phyloP scores from a whole-genome alignment of 2,797 vertebrate genomes.

The Gymnothorax javanicus region DNA sequence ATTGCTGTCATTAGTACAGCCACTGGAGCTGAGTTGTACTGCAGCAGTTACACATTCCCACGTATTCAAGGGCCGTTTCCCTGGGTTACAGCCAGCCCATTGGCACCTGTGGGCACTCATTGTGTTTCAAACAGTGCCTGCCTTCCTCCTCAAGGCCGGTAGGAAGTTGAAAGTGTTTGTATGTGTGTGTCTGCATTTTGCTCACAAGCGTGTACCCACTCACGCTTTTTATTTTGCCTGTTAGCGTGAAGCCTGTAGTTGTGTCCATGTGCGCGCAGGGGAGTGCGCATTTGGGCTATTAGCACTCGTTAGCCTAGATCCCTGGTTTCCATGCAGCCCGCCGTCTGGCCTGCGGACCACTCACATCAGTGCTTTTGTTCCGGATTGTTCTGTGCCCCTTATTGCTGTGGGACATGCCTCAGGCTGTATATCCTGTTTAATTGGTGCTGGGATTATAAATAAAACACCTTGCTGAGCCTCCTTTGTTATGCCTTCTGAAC shows the following conservation, averaged over 20 bases:
- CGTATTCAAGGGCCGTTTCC: background rate
- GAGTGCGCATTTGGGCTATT: background rate
- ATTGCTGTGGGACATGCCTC: background rate
- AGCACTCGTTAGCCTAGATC: background rate
- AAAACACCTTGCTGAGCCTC: background rate
- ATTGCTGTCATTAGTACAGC: background rate
- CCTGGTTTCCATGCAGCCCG: background rate
- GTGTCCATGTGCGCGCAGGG: background rate
- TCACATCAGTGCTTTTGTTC: background rate
- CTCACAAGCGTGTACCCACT: background rate
- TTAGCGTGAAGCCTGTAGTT: slow-evolving; percentile 1
- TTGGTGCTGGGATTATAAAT: slow-evolving; percentile 32
- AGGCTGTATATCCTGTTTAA: slow-evolving; percentile 5
- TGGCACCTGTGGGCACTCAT: background rate
- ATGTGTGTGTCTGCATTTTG: background rate
- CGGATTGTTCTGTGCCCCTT: background rate
- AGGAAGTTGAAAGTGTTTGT: background rate
- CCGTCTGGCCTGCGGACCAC: background rate
- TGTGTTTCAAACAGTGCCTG: background rate
- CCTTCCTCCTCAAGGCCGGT: slow-evolving; percentile 5
- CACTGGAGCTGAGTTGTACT: background rate
- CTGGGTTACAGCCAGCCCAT: background rate
- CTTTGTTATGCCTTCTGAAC: background rate
- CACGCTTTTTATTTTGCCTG: background rate
- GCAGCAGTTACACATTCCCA: background rate